Evolutionary conservation across 2,113 vertebrate genomes (phyloP).

Genomic region (Pygoscelis adeliae): DNA sequence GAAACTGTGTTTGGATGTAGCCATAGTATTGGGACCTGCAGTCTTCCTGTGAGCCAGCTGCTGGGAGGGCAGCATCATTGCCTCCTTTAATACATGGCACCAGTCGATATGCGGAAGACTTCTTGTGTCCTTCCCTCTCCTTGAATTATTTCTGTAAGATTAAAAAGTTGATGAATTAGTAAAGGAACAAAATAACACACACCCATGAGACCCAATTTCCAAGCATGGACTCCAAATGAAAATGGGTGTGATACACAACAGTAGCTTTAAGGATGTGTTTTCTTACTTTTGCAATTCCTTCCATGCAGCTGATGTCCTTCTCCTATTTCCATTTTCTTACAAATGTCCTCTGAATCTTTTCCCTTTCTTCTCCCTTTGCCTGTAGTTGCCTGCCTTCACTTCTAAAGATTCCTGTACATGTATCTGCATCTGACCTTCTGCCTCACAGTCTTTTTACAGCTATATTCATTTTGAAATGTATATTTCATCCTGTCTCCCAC

Average conservation of each 20-base stretch:
- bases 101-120: accelerated
- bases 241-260: not conserved
- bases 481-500: not conserved
- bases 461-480: not conserved
- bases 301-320: not conserved
- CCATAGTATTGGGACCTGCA: not conserved
- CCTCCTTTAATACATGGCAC: not conserved
- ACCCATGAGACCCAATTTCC: not conserved
- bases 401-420: not conserved
- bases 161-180: not conserved
- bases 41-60: not conserved
- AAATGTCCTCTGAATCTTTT: not conserved
- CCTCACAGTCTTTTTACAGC: not conserved
- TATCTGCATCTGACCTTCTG: not conserved
- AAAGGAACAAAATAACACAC: not conserved
- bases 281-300: not conserved
- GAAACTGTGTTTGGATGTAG: not conserved
- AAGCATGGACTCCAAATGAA: not conserved
- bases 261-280: not conserved
- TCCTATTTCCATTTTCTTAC: not conserved
- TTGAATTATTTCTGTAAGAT: not conserved
- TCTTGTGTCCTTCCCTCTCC: not conserved
- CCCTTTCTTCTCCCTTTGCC: not conserved
- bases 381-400: not conserved
- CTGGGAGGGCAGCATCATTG: not conserved